Base-by-base conservation (phyloP, 2,797 vertebrate genomes). In the Falco concolor region DNA sequence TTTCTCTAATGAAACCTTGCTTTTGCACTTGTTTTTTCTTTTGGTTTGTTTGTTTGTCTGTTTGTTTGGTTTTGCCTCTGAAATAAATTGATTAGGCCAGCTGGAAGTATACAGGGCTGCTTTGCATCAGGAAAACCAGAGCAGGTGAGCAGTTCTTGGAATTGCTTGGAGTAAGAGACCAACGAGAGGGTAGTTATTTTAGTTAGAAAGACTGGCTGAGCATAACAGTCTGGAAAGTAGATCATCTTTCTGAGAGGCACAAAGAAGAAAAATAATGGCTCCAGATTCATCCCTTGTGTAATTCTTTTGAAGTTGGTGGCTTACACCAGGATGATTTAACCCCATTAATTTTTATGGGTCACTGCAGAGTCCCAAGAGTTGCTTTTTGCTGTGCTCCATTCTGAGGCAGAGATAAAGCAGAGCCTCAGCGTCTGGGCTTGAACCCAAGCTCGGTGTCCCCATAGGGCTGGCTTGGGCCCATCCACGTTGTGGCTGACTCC, bases 371-470 rank as follows among this genome's bases (percentile, higher is more conserved):
- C 96, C 78, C 75, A 83, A 44, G 90, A 90, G 92, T 78, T 87
- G 68, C 36, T 80, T 91, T 94, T 77, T 52, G 54, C 72, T 75
- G 40, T 61, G 57, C 82, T 94, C 57, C 4, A 0, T 89, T 95
- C 76, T 92, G 82, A 94, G 79, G n/a, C 50, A 72, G 95, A 95
- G 92, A 95, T 92, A 96, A 94, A 96, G 86, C 86, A 96, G 91
- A 95, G 47, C 81, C 90, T 94, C 20, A 2, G 81, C 0, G 30
- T 93, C 86, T 90, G 84, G 95, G 87, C 89, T 96, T 78, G 61
- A 82, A 50, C 91, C 82, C 95, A 97, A 82, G 61, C 84, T 85
- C 80, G 54, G 21, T 94, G 72, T 95, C 89, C 84, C 89, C 72
- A n/a, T 45, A 67, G 88, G 40, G 50, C 77, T 75, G 60, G 24